These are phyloP conservation scores for Synergus umbraculus DNA, from an alignment of 2,888 invertebrate genomes.

Conservation along the genomic window DNA sequence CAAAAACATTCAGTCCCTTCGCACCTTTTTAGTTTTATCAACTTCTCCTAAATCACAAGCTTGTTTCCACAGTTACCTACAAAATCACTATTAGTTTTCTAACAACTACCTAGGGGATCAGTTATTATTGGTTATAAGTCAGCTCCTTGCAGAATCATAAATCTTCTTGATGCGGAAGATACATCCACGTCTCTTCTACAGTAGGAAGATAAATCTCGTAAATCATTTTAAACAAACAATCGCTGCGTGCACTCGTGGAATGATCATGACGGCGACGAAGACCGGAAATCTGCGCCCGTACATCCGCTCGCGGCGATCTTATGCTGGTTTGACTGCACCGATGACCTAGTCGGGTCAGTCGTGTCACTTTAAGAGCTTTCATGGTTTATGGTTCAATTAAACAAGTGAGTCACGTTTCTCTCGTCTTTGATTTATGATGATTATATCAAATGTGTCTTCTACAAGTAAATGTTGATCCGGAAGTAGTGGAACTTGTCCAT, in stretches of 20 bases:
- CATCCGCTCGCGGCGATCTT: conserved; percentile 54
- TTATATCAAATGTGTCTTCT: conserved; percentile 27
- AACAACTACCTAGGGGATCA: not conserved
- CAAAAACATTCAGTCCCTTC: not conserved
- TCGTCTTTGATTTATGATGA: conserved; percentile 39
- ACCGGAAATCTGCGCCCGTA: conserved; percentile 59
- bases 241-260: conserved; percentile 8
- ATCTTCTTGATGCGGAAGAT: conserved; percentile 26
- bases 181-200: not conserved
- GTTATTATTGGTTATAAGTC: conserved; percentile 8
- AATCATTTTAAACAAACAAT: conserved; percentile 39
- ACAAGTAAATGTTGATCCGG: not conserved
- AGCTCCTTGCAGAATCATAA: conserved; percentile 15
- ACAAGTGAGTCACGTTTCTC: conserved; percentile 54
- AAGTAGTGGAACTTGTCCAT: not conserved
- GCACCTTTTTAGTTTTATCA: not conserved
- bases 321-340: conserved; percentile 46
- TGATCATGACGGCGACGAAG: conserved; percentile 43
- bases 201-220: conserved; percentile 31
- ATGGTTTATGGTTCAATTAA: conserved; percentile 59
- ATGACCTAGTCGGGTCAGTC: conserved; percentile 46
- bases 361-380: conserved; percentile 55
- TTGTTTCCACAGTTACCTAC: not conserved
- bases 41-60: too few species aligned
- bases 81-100: conserved; percentile 16